Percentiles rank a stretch among this genome's conserved stretches.
Evolutionary conservation across 2,888 invertebrate genomes (phyloP).

Genomic region (Meta bourneti): DNA sequence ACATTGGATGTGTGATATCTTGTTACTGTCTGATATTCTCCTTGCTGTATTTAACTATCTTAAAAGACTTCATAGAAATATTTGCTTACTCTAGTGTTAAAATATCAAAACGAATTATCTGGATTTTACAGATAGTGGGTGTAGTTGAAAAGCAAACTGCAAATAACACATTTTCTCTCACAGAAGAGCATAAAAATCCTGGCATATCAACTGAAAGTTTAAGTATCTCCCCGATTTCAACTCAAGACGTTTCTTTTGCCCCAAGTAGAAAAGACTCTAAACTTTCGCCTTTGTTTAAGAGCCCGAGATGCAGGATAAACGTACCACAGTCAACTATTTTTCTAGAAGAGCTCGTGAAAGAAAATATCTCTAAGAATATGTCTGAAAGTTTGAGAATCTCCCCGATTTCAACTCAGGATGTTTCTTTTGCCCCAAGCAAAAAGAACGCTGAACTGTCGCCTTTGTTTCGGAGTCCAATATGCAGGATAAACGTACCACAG

Average conservation of each 20-base stretch:
- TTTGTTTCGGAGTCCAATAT: not conserved
- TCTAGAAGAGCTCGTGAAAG: too few relatives aligned
- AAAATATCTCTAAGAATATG: too few relatives aligned
- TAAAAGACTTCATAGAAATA: not conserved
- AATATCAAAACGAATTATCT: not conserved
- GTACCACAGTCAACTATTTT: too few relatives aligned
- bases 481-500: not conserved
- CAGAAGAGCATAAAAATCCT: not conserved
- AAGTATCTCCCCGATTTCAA: not conserved
- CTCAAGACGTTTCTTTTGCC: not conserved
- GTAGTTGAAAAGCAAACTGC: not conserved
- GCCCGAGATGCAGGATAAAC: not conserved
- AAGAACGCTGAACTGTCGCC: not conserved
- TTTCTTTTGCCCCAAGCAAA: not conserved
- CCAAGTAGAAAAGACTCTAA: not conserved
- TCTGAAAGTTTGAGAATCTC: not conserved
- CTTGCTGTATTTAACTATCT: not conserved
- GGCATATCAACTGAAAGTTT: not conserved
- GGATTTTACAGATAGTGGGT: not conserved
- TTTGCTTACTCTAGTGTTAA: not conserved
- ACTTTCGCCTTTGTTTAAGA: not conserved
- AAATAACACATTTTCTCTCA: not conserved
- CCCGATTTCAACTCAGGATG: not conserved
- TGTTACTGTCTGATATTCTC: not conserved
- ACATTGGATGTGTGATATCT: not conserved